A percentile compares a stretch with the other conserved stretches of the same genome.
Conservation (phyloP, 2,113 vertebrate species). For the Podilymbus podiceps region DNA sequence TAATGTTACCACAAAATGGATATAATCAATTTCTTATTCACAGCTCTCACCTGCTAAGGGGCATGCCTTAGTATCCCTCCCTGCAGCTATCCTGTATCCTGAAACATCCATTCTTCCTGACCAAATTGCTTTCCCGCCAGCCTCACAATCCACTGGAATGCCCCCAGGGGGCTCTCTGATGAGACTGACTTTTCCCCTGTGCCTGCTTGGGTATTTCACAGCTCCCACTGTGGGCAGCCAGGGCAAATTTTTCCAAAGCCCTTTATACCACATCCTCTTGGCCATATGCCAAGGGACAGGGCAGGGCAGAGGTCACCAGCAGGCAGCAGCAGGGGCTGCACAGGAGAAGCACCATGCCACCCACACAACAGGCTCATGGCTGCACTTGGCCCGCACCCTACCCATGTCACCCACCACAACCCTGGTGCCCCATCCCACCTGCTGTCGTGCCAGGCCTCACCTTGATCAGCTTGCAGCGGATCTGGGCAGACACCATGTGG, state of each 20-base stretch:
- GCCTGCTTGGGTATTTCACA: fast-evolving
- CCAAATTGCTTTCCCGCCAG: background rate
- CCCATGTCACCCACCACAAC: fast-evolving
- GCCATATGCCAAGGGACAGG: background rate
- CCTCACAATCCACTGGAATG: background rate
- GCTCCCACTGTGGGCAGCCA: background rate
- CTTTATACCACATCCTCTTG: background rate
- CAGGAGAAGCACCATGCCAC: fast-evolving
- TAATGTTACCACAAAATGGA: background rate
- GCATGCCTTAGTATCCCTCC: background rate
- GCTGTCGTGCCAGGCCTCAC: conserved; percentile 1
- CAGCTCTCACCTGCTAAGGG: background rate
- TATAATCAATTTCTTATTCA: background rate
- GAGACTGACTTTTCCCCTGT: fast-evolving
- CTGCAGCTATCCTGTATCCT: background rate
- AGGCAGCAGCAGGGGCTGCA: background rate
- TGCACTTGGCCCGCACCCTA: fast-evolving
- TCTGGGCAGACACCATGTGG: conserved; percentile 92
- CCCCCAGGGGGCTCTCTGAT: background rate
- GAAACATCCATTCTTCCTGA: background rate
- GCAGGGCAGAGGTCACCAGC: background rate
- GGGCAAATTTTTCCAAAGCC: fast-evolving
- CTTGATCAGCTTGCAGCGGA: conserved; percentile 91
- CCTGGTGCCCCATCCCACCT: fast-evolving
- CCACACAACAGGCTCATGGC: fast-evolving